Base-by-base conservation (phyloP, 2,113 vertebrate species). In the Oostethus manadensis region DNA sequence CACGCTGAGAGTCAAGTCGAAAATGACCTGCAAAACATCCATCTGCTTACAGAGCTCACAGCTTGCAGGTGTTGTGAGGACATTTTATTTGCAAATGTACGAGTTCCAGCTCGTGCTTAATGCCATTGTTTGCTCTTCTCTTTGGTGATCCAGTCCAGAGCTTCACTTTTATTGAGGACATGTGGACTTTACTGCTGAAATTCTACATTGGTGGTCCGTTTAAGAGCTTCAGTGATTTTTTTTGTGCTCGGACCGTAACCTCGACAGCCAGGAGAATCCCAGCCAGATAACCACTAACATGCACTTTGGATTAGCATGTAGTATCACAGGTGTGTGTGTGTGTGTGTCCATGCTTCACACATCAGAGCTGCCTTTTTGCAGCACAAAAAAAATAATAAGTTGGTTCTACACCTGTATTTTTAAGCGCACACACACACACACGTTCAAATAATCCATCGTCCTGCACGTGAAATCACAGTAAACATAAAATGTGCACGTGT, bases 401-500 rank as follows among this genome's bases (percentile, higher is more conserved):
- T 26, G 29, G 29, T 33, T 33, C 29, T 6, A 33, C 29, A 33
- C 29, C 29, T 33, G 29, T 33, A 33, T 33, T 33, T 33, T 33
- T 13, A 40, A 0, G 4, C 38, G 13, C 11, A 5, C 1, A 40
- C 10, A 40, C 33, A 1, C 33, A 35, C 38, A 13, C 38, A 14
- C 38, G 5, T 42, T 42, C 4, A 42, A 42, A 42, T 42, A 11
- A 13, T 42, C 38, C 26, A 16, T 8, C 40, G 56, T 35, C 57
- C 48, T 46, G 47, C 4, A 51, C 38, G 40, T 71, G 55, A 71
- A 62, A 62, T 21, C 45, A 57, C 13, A 54, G 47, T 20, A 5
- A 47, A 58, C 18, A 51, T 60, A 5, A 59, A 70, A 47, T 50
- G 55, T 57, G 18, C 11, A 38, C 56, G 49, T 29, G 26, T 40